These are phyloP conservation scores for Takifugu ocellatus DNA, from an alignment of 2,797 vertebrate species.

Conservation along the genomic window DNA sequence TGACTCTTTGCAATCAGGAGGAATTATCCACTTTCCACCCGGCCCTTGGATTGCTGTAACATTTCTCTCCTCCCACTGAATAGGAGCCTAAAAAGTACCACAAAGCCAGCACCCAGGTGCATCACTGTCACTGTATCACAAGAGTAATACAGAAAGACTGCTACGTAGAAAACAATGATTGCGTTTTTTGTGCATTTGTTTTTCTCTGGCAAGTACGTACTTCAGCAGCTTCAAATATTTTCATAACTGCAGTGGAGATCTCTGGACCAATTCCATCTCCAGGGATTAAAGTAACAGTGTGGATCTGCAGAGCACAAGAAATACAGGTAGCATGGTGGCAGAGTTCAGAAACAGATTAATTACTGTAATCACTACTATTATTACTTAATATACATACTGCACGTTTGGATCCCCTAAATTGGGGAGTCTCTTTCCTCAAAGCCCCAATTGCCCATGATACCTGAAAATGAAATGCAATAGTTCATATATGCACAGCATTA, in stretches of 20 bases:
- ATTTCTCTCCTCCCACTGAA: conserved; percentile 94
- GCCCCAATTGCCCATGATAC: conserved; percentile 81
- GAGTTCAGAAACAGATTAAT: neutral
- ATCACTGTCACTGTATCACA: no score
- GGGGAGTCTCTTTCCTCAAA: conserved; percentile 78
- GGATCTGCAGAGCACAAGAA: conserved; percentile 73
- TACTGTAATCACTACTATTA: neutral
- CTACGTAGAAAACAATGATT: neutral
- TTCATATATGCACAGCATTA: neutral
- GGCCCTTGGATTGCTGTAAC: conserved; percentile 92
- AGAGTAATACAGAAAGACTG: no score
- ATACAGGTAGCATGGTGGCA: conserved; percentile 1
- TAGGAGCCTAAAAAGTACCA: conserved; percentile 75
- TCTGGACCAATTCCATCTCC: conserved; percentile 98
- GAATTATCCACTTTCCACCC: conserved; percentile 95
- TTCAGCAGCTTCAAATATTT: conserved; percentile 93
- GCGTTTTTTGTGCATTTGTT: neutral
- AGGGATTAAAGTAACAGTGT: conserved; percentile 95
- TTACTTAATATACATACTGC: conserved; percentile 56
- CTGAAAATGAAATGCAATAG: conserved; percentile 61
- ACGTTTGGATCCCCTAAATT: conserved; percentile 80
- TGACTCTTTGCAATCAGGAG: conserved; percentile 92
- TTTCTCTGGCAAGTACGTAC: conserved; percentile 65
- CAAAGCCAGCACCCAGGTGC: neutral
- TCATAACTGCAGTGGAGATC: conserved; percentile 90